Conservation (phyloP, 2,888 invertebrate species). For the Nymphalis polychloros region DNA sequence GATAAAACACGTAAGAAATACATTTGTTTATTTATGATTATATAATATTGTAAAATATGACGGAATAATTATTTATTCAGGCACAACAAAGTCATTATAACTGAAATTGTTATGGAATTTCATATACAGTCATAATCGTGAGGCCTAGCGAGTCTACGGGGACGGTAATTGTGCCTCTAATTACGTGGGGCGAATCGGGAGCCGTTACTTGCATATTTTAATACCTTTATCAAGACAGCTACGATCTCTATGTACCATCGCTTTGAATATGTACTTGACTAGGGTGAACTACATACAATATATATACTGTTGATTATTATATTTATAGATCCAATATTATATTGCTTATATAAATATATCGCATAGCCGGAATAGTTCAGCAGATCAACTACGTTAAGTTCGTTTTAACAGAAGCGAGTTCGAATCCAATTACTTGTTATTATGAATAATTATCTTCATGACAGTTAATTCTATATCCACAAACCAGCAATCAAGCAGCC, state of each 20-base stretch:
- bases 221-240: conserved; percentile 59
- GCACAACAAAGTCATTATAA: conserved; percentile 9
- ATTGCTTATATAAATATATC: no score
- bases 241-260: conserved; percentile 18
- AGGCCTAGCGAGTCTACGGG: conserved; percentile 17
- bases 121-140: conserved; percentile 30
- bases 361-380: no score
- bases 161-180: conserved; percentile 31
- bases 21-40: no score
- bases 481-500: no score
- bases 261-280: background rate
- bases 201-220: conserved; percentile 68
- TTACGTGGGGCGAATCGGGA: conserved; percentile 27
- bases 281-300: background rate
- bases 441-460: no score
- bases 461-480: no score
- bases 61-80: background rate
- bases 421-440: no score
- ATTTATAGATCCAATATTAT: no score
- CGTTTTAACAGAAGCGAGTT: no score
- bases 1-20: no score
- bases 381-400: no score
- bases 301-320: no score
- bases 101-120: conserved; percentile 20
- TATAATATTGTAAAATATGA: background rate